Conservation (phyloP, 2,888 invertebrate genomes). For the Cosmopolites sordidus region DNA sequence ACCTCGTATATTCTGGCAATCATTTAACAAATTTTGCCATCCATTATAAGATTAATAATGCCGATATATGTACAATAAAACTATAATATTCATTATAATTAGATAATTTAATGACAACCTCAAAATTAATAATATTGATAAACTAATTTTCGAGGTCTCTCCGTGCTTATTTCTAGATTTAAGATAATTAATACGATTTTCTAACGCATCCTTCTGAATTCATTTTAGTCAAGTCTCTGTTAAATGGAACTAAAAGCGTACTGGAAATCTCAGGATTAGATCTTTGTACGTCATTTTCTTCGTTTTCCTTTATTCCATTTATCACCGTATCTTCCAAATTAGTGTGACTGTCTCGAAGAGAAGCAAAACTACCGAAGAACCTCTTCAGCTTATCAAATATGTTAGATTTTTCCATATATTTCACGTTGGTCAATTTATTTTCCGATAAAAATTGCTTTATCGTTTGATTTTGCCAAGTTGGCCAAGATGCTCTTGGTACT, state of each 20-base stretch:
- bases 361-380: conserved; percentile 39
- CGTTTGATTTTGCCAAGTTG: conserved; percentile 25
- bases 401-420: conserved; percentile 28
- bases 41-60: no score
- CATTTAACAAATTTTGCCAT: no score
- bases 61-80: no score
- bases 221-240: conserved; percentile 14
- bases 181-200: not conserved
- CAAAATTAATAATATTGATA: no score
- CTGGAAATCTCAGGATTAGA: conserved; percentile 27
- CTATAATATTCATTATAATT: no score
- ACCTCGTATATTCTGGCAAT: no score
- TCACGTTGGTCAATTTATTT: conserved; percentile 30
- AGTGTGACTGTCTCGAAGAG: conserved; percentile 20
- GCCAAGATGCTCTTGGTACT: conserved; percentile 38
- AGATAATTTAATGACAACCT: no score
- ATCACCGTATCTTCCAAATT: conserved; percentile 4
- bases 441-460: conserved; percentile 33
- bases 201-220: conserved; percentile 22
- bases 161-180: no score
- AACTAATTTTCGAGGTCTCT: no score
- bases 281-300: not conserved
- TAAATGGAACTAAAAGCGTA: conserved; percentile 4
- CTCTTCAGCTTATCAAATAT: conserved; percentile 37
- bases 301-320: not conserved